Base-by-base conservation (phyloP, 2,888 invertebrate genomes). In the Fabriciana adippe region DNA sequence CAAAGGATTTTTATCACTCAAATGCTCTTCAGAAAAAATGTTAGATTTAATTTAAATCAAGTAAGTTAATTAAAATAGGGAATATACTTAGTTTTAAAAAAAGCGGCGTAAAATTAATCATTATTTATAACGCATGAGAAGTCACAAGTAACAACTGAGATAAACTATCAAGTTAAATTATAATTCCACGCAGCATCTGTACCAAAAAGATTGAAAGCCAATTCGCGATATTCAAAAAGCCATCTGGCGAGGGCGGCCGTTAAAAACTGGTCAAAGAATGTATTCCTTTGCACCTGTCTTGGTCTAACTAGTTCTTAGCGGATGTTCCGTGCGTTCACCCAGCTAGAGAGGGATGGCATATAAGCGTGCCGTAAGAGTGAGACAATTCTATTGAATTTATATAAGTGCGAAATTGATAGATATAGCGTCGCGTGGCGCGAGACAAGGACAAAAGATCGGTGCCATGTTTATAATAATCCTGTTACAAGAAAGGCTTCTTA, bases 301-400 rank as follows among this genome's bases (percentile, higher is more conserved):
- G 65, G 51, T 66, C 68, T 75, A 80, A 88, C 87, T 85, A 75
- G 89, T 88, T 86, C 81, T 70, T 77, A 81, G 76, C 89, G 89
- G 89, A 89, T 87, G 88, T 86, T 67, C 71, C 82, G 89, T 79
- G 72, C 89, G 76, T 89, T 89, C 83, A 89, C 89, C 89, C 80
- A 84, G 79, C 65, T 74, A 6, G 75, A 83, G 66, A 64, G 75
- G 75, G 84, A 86, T 64, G 26, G 77, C 15, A 68, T 65, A 86
- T 85, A 88, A 85, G 77, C 73, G 77, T 78, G 77, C 76, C 76
- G 68, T 21, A 53, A 6, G 71, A 76, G 8, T 48, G 72, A 66
- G 76, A 73, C 6, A n/a, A 13, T 11, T 0, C 66, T 76, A 78
- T 3, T 6, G 14, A 48, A 67, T 64, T 4, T 57, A 13, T 13